phyloP scores from a whole-genome alignment of 2,113 vertebrate species.

The Formicarius rufipectus region DNA sequence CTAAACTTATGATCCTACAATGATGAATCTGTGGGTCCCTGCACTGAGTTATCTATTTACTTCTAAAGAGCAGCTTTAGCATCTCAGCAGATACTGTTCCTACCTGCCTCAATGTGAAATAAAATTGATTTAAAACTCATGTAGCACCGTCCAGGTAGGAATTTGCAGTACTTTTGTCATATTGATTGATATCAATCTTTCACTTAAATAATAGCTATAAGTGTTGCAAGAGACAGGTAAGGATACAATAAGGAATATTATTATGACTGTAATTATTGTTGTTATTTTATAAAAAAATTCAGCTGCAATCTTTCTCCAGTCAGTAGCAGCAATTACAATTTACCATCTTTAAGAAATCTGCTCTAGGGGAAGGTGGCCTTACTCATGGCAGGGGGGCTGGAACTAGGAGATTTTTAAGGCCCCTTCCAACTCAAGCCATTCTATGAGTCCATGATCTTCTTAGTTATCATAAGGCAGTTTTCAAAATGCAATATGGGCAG shows the following conservation, averaged over 20 bases:
- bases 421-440: background rate
- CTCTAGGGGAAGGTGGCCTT: background rate
- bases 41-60: fast-evolving
- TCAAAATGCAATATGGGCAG: background rate
- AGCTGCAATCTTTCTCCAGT: background rate
- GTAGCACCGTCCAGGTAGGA: background rate
- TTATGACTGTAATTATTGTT: background rate
- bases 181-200: background rate
- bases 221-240: background rate
- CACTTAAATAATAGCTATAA: background rate
- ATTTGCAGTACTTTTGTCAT: background rate
- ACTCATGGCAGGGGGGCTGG: background rate
- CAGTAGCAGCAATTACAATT: background rate
- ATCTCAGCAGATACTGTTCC: background rate
- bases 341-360: background rate
- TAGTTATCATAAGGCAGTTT: background rate
- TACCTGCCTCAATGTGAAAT: background rate
- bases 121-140: background rate
- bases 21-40: background rate
- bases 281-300: background rate
- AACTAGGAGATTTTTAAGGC: background rate
- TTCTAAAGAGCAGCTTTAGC: background rate
- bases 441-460: background rate
- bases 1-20: background rate
- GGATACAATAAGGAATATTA: background rate